A percentile compares a stretch with the other conserved stretches of the same genome.
phyloP scores from a whole-genome alignment of 2,888 invertebrate genomes.

The Protonemura montana region DNA sequence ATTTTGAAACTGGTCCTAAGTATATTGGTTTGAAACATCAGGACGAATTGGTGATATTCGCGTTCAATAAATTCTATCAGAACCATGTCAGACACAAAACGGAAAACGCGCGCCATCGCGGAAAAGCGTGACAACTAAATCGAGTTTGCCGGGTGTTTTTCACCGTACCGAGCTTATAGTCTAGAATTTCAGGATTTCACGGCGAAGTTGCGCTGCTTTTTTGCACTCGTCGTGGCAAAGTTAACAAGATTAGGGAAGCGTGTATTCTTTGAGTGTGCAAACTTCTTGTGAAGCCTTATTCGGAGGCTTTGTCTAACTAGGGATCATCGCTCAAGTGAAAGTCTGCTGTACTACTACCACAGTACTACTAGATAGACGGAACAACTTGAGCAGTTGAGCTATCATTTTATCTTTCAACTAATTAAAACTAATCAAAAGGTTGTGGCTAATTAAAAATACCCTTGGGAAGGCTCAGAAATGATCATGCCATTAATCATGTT shows the following conservation, averaged over 20 bases:
- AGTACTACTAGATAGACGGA: too few species aligned
- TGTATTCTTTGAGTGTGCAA: slow-evolving; percentile 32
- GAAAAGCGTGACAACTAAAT: neutral
- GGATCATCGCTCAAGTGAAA: neutral
- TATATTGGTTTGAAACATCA: neutral
- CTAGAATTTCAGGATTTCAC: slow-evolving; percentile 23
- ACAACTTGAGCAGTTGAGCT: neutral
- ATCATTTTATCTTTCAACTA: neutral
- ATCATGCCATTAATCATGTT: neutral
- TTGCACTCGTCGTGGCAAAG: slow-evolving; percentile 14
- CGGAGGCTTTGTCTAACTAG: neutral
- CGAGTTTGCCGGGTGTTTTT: slow-evolving; percentile 15
- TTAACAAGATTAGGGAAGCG: slow-evolving; percentile 37
- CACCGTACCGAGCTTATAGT: neutral
- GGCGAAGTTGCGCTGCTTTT: slow-evolving; percentile 17
- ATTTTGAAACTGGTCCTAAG: neutral
- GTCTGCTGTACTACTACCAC: neutral
- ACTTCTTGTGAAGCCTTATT: slow-evolving; percentile 29
- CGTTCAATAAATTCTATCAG: slow-evolving; percentile 16
- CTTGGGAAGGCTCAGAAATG: slow-evolving; percentile 9
- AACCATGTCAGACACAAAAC: neutral
- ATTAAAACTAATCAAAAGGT: slow-evolving; percentile 10
- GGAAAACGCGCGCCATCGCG: slow-evolving; percentile 22
- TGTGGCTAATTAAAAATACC: slow-evolving; percentile 9
- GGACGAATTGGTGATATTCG: neutral